These are phyloP conservation scores for Caenorhabditis parvicauda DNA, from an alignment of 2,888 invertebrate genomes.

Conservation along the genomic window DNA sequence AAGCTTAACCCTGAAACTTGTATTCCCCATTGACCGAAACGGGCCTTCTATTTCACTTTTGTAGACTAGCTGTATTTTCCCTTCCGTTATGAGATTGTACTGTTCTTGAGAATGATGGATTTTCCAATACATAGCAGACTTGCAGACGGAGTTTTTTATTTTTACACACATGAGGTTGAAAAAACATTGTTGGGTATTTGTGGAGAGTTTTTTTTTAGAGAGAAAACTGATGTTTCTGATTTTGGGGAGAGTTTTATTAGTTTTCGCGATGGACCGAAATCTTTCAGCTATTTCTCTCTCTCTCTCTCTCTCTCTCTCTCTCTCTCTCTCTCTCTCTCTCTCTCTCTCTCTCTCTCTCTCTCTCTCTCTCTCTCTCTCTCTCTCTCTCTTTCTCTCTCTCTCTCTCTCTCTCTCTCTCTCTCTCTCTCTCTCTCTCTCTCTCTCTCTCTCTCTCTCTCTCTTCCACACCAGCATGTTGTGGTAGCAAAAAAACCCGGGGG, in stretches of 20 bases:
- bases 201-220: background rate
- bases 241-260: background rate
- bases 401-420: constrained; percentile 4
- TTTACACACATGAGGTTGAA: too few relatives aligned
- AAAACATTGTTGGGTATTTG: too few relatives aligned
- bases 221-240: background rate
- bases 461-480: constrained; percentile 6
- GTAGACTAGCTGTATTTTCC: too few relatives aligned
- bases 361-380: constrained; percentile 5
- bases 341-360: constrained; percentile 3
- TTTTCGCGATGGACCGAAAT: background rate
- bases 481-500: constrained; percentile 15
- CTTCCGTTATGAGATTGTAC: too few relatives aligned
- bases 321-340: background rate
- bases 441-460: constrained; percentile 5
- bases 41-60: too few relatives aligned
- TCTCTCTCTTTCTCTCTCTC: constrained; percentile 4
- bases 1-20: too few relatives aligned
- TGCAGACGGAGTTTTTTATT: too few relatives aligned
- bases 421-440: constrained; percentile 3
- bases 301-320: background rate
- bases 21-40: too few relatives aligned
- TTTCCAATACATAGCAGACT: too few relatives aligned
- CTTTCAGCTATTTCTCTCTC: background rate
- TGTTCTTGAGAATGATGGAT: too few relatives aligned